phyloP scores from a whole-genome alignment of 2,888 invertebrate genomes.

The Aromia moschata region DNA sequence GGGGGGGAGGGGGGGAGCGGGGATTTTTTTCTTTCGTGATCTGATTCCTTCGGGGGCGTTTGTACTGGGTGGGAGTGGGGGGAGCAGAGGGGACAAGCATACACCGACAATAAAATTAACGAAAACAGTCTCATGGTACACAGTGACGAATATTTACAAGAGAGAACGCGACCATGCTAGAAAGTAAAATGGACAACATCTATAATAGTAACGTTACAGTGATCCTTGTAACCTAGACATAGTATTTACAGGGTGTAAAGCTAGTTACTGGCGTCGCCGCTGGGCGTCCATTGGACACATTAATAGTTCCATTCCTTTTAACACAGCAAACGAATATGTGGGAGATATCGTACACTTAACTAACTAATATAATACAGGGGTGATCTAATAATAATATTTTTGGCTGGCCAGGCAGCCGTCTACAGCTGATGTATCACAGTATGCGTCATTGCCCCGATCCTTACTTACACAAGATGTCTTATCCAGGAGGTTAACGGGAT shows the following conservation, averaged over 20 bases:
- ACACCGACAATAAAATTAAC: constrained; percentile 51
- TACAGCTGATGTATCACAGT: constrained; percentile 64
- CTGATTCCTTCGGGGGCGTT: constrained; percentile 41
- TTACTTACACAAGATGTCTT: constrained; percentile 44
- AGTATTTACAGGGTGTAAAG: constrained; percentile 55
- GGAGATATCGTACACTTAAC: constrained; percentile 55
- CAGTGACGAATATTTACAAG: constrained; percentile 56
- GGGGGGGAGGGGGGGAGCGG: constrained; percentile 9
- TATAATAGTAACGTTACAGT: constrained; percentile 56
- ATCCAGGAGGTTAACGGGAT: neutral
- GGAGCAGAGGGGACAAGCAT: constrained; percentile 43
- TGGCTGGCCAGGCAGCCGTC: constrained; percentile 58
- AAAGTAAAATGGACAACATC: constrained; percentile 59
- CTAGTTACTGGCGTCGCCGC: constrained; percentile 62
- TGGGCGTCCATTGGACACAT: constrained; percentile 56
- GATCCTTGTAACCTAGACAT: constrained; percentile 43
- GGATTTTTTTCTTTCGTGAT: constrained; percentile 32
- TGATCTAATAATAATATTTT: constrained; percentile 47
- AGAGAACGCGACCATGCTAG: constrained; percentile 54
- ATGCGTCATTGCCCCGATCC: constrained; percentile 64
- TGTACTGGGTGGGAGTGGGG: constrained; percentile 51
- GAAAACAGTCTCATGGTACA: constrained; percentile 62
- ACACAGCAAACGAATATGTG: constrained; percentile 41
- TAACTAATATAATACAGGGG: constrained; percentile 55
- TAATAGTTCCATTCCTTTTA: constrained; percentile 37